phyloP scores from a whole-genome alignment of 2,113 vertebrate genomes.

The Nerophis lumbriciformis region DNA sequence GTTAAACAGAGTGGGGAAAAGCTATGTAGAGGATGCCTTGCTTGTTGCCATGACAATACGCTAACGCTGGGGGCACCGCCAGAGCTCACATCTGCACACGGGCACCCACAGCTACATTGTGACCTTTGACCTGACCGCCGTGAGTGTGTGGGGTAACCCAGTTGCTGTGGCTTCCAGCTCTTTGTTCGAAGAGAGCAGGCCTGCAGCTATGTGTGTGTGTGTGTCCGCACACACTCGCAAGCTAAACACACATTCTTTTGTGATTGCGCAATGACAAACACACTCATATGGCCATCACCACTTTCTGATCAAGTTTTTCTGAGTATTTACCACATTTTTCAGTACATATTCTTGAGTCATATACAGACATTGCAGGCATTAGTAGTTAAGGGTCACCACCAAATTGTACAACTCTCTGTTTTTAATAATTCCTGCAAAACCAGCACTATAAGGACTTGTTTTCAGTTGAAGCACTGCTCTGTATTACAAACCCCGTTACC shows the following conservation, averaged over 20 bases:
- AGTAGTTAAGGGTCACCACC: too few relatives aligned
- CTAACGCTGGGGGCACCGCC: slow-evolving; percentile 7
- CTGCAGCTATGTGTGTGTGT: slow-evolving; percentile 51
- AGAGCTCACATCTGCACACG: slow-evolving; percentile 13
- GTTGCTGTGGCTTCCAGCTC: slow-evolving; percentile 55
- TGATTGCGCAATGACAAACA: slow-evolving; percentile 22
- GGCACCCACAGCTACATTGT: slow-evolving; percentile 19
- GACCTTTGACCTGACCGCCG: slow-evolving; percentile 49
- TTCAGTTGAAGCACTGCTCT: too few relatives aligned
- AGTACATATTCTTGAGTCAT: not conserved
- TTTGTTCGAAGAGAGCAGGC: slow-evolving; percentile 64
- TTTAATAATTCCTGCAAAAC: too few relatives aligned
- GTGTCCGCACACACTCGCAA: slow-evolving; percentile 21
- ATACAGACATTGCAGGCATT: too few relatives aligned
- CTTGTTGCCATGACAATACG: slow-evolving; percentile 58
- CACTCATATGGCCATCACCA: not conserved
- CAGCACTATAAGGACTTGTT: too few relatives aligned
- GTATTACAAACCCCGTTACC: too few relatives aligned
- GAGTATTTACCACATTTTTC: not conserved
- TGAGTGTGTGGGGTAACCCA: slow-evolving; percentile 25
- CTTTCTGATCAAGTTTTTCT: not conserved
- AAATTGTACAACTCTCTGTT: too few relatives aligned
- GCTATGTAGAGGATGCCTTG: slow-evolving; percentile 37
- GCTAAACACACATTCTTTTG: slow-evolving; percentile 48
- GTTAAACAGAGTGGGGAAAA: slow-evolving; percentile 46